Evolutionary conservation across 1,140 invertebrate species (phyloP), one percentile per base, ranked within the genome.

Genomic region (Cyclargus thomasi): DNA sequence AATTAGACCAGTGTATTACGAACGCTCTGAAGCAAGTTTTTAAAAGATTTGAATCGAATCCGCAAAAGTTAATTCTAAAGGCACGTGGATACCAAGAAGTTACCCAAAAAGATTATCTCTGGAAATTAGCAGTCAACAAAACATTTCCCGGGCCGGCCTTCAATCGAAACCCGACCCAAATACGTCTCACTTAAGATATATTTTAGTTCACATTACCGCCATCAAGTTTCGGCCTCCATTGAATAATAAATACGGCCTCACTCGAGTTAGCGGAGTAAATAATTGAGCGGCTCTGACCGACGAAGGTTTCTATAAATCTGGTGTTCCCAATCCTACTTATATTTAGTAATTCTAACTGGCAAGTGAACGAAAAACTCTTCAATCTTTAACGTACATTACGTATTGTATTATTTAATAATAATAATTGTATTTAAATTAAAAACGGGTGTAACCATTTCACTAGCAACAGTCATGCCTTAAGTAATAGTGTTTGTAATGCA

Each of bases 201-300:
- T 47, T 47, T 47, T 47, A 47, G 39, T 16, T 14, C 39, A 8
- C 14, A 47, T 47, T 47, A 47, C 39, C 11, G 39, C 39, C 14
- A 47, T 47, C 39, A 47, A 47, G 39, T 47, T 47, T 47, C 39
- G 11, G 39, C 39, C 39, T 47, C 39, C 3, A 16, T 3, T 47
- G 39, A 47, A 47, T 47, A 47, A 47, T 47, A 47, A 47, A 47
- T 47, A 16, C 39, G 39, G 39, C 39, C 39, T 47, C 39, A 47
- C 39, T 47, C 39, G 39, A 47, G 39, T 47, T 47, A 47, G 10
- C 39, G 39, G 14, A 47, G 39, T 47, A 47, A 47, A 47, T 47
- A 47, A 47, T 47, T 47, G 39, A 47, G 39, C 8, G 14, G 39
- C 39, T 47, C 11, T 47, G 39, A 47, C 39, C 39, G 39, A 47